phyloP scores from a whole-genome alignment of 2,797 vertebrate genomes.

The Arnoldichthys spilopterus region DNA sequence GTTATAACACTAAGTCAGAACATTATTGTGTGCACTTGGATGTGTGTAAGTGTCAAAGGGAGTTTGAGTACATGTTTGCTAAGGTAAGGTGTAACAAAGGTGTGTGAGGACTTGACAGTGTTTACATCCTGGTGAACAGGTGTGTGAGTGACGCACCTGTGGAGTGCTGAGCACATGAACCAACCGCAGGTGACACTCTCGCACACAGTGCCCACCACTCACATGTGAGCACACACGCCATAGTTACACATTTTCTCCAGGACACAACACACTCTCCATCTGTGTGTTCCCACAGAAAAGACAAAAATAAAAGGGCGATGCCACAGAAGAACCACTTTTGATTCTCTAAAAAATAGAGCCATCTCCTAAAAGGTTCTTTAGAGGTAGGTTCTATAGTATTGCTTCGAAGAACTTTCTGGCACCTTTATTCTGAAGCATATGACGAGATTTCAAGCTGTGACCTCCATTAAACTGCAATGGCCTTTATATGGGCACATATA shows the following conservation, averaged over 20 bases:
- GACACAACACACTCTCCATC: constrained; percentile 31
- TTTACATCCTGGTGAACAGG: constrained; percentile 63
- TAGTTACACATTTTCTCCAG: constrained; percentile 30
- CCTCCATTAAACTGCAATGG: too few relatives aligned
- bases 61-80: constrained; percentile 51
- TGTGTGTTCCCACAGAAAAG: constrained; percentile 48
- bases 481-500: too few relatives aligned
- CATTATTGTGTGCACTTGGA: not conserved
- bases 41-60: not conserved
- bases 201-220: not conserved
- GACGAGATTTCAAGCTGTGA: too few relatives aligned
- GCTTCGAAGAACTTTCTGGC: too few relatives aligned
- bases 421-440: too few relatives aligned
- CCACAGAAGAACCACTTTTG: too few relatives aligned
- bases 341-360: too few relatives aligned
- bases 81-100: constrained; percentile 55
- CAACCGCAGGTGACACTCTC: not conserved
- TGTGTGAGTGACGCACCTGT: constrained; percentile 57
- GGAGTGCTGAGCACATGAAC: constrained; percentile 27
- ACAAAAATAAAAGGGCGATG: too few relatives aligned
- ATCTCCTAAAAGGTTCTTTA: too few relatives aligned
- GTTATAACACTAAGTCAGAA: not conserved
- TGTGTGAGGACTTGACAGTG: constrained; percentile 56
- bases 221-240: constrained; percentile 18
- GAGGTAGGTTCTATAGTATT: too few relatives aligned